Base-by-base conservation (phyloP, 2,113 vertebrate species). In the Bufo gargarizans region DNA sequence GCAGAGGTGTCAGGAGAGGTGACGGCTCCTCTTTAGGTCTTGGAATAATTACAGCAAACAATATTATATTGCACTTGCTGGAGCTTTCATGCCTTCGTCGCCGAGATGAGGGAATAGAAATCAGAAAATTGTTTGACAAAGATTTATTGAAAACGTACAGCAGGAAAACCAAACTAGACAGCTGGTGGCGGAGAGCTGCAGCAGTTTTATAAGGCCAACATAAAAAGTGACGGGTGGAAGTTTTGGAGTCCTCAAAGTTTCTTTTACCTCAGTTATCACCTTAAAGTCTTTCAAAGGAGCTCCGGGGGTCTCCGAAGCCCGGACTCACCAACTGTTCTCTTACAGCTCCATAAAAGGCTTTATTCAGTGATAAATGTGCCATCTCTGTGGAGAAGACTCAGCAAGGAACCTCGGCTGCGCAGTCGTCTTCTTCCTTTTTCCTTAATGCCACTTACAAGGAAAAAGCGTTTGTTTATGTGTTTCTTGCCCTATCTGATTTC, bases 91-190 rank as follows among this genome's bases (percentile, higher is more conserved):
- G 84, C 43, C 89, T n/a, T 80, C 69, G 10, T n/a, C 14, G 58
- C 4, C 63, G 86, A 90, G 90, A 82, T 59, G 61, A 89, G 87
- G 86, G 88, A 90, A 90, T 69, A 78, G 71, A 59, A 89, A 92
- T 85, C 88, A 93, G 91, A 93, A 91, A 87, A 85, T n/a, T 61
- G 16, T 76, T 90, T 89, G 82, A 90, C 91, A 91, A 89, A 89
- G 82, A 92, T 93, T 92, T 91, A 92, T 92, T 91, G 90, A 91
- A 90, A 93, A 92, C 43, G 67, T 69, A 86, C 61, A 76, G 79
- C 85, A 90, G 91, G 83, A 84, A 91, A 92, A 63, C 71, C 67
- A 87, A 92, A 86, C 78, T 88, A 86, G 2, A 89, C 85, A 90
- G 89, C 74, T 90, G 91, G 89, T 88, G 33, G 89, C 86, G 55